Conservation (phyloP, 2,888 invertebrate genomes). For the Torymus texanus region DNA sequence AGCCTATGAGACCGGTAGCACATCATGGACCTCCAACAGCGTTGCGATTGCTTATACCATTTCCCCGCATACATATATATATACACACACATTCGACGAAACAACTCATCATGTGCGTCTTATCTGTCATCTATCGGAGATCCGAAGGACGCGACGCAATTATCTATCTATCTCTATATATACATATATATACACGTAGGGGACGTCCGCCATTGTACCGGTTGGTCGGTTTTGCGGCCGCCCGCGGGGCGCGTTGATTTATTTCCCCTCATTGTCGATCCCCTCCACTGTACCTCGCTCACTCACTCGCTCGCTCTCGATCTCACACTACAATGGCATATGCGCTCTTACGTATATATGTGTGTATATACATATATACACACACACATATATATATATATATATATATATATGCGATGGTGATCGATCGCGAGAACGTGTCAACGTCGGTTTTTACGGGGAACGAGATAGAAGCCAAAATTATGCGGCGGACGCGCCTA, state of each 20-base stretch:
- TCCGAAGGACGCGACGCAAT: too few relatives aligned
- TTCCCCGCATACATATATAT: too few relatives aligned
- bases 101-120: too few relatives aligned
- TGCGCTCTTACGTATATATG: too few relatives aligned
- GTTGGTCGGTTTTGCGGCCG: constrained; percentile 19
- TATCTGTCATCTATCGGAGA: too few relatives aligned
- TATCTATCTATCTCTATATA: not conserved
- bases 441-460: constrained; percentile 1
- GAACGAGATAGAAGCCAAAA: not conserved
- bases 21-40: too few relatives aligned
- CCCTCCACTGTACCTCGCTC: not conserved
- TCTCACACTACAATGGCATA: not conserved
- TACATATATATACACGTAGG: not conserved
- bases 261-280: constrained; percentile 8
- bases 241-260: constrained; percentile 33
- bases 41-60: too few relatives aligned
- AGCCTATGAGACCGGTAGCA: too few relatives aligned
- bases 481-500: constrained; percentile 27
- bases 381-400: too few relatives aligned
- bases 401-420: constrained; percentile 25
- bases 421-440: constrained; percentile 46
- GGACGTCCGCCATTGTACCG: not conserved
- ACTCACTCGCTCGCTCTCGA: not conserved
- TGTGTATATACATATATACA: constrained; percentile 32
- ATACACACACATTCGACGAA: too few relatives aligned